These are phyloP conservation scores for Illadopsis cleaveri DNA, from an alignment of 2,113 vertebrate species.

Conservation along the genomic window DNA sequence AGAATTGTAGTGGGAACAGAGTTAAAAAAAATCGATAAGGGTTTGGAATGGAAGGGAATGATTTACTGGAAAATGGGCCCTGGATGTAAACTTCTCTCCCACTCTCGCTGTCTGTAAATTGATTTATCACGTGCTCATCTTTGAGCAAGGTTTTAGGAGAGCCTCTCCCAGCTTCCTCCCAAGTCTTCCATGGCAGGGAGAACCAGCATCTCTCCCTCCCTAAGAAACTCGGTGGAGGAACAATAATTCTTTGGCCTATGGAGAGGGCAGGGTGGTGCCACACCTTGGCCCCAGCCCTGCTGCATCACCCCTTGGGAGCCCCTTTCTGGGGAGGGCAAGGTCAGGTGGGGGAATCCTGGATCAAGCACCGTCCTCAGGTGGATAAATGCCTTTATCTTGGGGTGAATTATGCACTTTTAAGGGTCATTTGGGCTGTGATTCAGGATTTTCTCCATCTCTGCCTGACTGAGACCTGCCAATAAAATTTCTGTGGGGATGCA, in stretches of 20 bases:
- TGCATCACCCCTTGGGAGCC: fast-evolving
- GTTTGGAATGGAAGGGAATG: not conserved
- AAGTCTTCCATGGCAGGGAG: not conserved
- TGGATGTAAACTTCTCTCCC: not conserved
- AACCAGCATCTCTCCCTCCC: not conserved
- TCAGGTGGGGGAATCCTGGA: not conserved
- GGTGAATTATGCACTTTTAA: not conserved
- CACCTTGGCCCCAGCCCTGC: not conserved
- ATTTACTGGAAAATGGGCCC: not conserved
- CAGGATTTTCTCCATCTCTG: not conserved
- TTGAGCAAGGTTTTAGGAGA: not conserved
- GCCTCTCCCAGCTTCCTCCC: not conserved
- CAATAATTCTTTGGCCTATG: not conserved
- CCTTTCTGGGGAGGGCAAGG: not conserved
- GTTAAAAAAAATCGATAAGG: not conserved
- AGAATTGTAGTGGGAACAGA: not conserved
- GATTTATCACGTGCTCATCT: not conserved
- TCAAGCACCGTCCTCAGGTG: not conserved
- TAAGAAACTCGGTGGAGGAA: not conserved
- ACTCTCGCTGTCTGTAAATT: fast-evolving
- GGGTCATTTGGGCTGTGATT: not conserved
- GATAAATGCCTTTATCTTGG: not conserved
- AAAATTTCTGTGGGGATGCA: fast-evolving
- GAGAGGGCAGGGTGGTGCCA: not conserved
- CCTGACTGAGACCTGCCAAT: not conserved